Percentiles rank a stretch among this genome's conserved stretches.
Conservation (phyloP, 2,888 invertebrate species). For the Nymphalis c-album region DNA sequence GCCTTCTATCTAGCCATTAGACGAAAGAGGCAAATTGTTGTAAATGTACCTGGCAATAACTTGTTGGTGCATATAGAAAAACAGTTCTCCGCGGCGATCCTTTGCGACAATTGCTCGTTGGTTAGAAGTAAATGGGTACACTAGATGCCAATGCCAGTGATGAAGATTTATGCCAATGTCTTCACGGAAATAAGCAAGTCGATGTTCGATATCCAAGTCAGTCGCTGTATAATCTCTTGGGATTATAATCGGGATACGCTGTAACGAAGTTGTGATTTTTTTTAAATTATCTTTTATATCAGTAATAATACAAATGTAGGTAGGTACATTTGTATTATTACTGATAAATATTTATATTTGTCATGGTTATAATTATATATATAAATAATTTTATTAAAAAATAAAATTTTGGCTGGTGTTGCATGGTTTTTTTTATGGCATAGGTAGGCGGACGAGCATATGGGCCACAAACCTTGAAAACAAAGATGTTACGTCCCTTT, state of each 20-base stretch:
- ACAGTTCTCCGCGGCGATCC: conserved; percentile 89
- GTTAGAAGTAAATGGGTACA: conserved; percentile 85
- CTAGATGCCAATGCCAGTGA: conserved; percentile 92
- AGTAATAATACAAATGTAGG: too few relatives aligned
- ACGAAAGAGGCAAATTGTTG: background rate
- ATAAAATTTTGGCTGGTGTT: too few relatives aligned
- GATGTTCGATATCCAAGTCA: conserved; percentile 90
- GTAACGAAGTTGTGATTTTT: conserved; percentile 37
- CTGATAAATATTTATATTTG: too few relatives aligned
- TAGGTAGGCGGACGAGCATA: too few relatives aligned
- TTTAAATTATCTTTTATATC: too few relatives aligned
- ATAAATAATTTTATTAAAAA: too few relatives aligned
- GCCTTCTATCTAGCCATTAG: too few relatives aligned
- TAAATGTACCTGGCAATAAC: conserved; percentile 68
- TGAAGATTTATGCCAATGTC: conserved; percentile 89
- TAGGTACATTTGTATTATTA: too few relatives aligned
- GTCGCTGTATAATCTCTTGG: conserved; percentile 90
- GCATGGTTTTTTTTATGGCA: too few relatives aligned
- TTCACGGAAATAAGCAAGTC: conserved; percentile 91
- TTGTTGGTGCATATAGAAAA: conserved; percentile 89
- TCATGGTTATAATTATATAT: too few relatives aligned
- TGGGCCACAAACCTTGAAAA: too few relatives aligned
- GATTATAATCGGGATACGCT: conserved; percentile 85
- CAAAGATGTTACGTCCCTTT: too few relatives aligned
- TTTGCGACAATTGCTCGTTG: conserved; percentile 84